Conservation (phyloP, 2,797 vertebrate genomes). For the Cyclopterus lumpus region DNA sequence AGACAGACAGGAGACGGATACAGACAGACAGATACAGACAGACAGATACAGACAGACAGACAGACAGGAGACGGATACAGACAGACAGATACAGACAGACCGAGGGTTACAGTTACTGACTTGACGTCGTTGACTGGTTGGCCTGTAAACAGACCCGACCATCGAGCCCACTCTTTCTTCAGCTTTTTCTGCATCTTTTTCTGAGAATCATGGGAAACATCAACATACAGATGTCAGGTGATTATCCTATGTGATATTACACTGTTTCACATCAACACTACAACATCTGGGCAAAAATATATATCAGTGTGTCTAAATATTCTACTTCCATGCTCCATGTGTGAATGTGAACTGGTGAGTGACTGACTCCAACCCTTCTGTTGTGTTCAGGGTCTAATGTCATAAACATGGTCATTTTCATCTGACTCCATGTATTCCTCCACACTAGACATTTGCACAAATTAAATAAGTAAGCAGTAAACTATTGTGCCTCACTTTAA, state of each 20-base stretch:
- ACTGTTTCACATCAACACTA: background rate
- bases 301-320: background rate
- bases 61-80: background rate
- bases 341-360: background rate
- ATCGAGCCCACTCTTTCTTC: constrained; percentile 84
- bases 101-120: constrained; percentile 71
- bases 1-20: background rate
- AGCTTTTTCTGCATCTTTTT: constrained; percentile 71
- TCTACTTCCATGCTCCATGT: background rate
- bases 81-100: background rate
- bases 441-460: too few species aligned
- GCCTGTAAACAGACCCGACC: constrained; percentile 72
- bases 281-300: background rate
- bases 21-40: background rate
- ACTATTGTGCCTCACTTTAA: too few species aligned
- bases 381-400: background rate
- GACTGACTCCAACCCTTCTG: too few species aligned
- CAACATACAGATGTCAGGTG: background rate
- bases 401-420: background rate
- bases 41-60: background rate
- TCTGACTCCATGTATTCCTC: background rate
- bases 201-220: constrained; percentile 49
- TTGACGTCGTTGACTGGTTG: constrained; percentile 86
- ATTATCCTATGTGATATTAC: background rate
- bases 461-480: too few species aligned